Conservation (phyloP, 2,113 vertebrate species). For the Eretmochelys imbricata region DNA sequence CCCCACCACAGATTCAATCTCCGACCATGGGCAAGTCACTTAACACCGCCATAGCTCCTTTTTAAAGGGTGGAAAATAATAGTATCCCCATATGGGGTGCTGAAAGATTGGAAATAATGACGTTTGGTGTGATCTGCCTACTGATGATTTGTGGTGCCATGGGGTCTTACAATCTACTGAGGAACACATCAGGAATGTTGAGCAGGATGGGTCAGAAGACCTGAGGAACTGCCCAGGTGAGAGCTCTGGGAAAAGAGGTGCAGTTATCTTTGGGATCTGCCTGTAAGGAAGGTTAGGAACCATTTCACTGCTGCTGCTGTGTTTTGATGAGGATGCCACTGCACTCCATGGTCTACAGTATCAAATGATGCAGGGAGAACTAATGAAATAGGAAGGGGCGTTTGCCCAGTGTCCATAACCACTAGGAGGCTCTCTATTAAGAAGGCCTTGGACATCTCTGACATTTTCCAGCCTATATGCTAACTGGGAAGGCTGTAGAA, state of each 20-base stretch:
- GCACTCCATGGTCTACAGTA: neutral
- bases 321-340: neutral
- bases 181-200: neutral
- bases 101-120: fast-evolving
- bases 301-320: neutral
- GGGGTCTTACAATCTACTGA: neutral
- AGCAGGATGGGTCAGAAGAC: neutral
- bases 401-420: neutral
- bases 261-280: neutral
- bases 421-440: neutral
- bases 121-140: too few relatives aligned
- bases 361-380: neutral
- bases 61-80: neutral
- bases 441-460: neutral
- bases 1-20: neutral
- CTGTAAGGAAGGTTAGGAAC: neutral
- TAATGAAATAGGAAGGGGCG: neutral
- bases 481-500: neutral
- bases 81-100: fast-evolving
- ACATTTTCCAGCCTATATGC: neutral
- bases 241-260: fast-evolving
- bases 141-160: neutral
- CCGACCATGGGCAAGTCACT: fast-evolving
- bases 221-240: neutral
- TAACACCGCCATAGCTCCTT: fast-evolving